Conservation (phyloP, 2,888 invertebrate species). For the Hermaeophaga mercurialis region DNA sequence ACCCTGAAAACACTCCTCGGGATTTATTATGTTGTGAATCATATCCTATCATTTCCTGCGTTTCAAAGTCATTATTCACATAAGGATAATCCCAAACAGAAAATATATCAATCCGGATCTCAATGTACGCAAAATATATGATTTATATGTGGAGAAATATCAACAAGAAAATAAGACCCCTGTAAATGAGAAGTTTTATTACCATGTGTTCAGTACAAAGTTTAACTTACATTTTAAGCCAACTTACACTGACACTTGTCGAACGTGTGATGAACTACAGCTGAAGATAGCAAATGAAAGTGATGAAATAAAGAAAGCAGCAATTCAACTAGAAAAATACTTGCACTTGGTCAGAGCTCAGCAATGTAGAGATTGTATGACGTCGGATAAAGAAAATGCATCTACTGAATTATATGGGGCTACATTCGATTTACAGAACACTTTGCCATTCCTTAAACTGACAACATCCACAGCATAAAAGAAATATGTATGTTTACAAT, state of each 20-base stretch:
- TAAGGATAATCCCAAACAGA: slow-evolving; percentile 38
- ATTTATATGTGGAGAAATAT: slow-evolving; percentile 15
- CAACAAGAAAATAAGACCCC: slow-evolving; percentile 4
- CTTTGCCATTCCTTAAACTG: slow-evolving; percentile 4
- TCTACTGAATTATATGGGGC: slow-evolving; percentile 11
- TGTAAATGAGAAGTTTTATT: slow-evolving; percentile 8
- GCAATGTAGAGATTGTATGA: slow-evolving; percentile 5
- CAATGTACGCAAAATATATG: slow-evolving; percentile 13
- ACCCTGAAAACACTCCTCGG: too few species aligned
- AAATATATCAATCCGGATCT: slow-evolving; percentile 37
- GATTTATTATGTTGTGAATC: too few species aligned
- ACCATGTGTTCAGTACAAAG: slow-evolving; percentile 10
- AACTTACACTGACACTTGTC: background rate
- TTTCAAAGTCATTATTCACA: slow-evolving; percentile 41
- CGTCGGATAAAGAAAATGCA: background rate
- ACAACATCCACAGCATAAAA: slow-evolving; percentile 6
- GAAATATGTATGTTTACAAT: slow-evolving; percentile 19
- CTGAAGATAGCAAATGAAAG: background rate
- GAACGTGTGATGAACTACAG: slow-evolving; percentile 3
- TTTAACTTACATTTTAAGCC: slow-evolving; percentile 13
- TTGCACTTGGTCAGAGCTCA: slow-evolving; percentile 6
- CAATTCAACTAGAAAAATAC: background rate
- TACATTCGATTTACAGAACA: too few species aligned
- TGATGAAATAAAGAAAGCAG: slow-evolving; percentile 1
- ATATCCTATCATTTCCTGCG: too few species aligned